A percentile compares a stretch with the other conserved stretches of the same genome.
Evolutionary conservation across 2,113 vertebrate species (phyloP).

Genomic region (Ptyas mucosa): DNA sequence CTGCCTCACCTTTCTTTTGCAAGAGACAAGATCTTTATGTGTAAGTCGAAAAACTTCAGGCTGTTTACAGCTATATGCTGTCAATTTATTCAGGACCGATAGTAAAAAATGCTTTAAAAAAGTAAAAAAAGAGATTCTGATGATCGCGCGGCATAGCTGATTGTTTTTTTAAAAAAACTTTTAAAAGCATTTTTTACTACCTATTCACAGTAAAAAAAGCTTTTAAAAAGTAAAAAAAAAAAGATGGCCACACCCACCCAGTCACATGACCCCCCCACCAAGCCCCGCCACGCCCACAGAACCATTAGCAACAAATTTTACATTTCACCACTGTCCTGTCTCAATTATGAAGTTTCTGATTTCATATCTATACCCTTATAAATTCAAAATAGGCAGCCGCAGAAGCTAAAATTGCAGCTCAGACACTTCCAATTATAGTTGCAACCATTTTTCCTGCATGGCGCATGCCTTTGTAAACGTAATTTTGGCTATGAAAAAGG

Average conservation of each 20-base stretch:
- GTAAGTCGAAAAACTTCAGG: background rate
- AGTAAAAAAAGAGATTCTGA: too few relatives aligned
- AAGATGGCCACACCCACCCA: too few relatives aligned
- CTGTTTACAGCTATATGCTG: background rate
- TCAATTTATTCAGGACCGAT: background rate
- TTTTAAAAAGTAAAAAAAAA: too few relatives aligned
- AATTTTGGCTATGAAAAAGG: background rate
- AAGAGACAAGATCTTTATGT: background rate
- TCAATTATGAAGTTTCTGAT: background rate
- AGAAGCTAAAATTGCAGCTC: background rate
- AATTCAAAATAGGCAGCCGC: background rate
- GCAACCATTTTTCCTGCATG: background rate
- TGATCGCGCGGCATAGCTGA: too few relatives aligned
- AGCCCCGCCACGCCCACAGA: too few relatives aligned
- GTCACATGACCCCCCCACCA: too few relatives aligned
- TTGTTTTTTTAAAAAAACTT: too few relatives aligned
- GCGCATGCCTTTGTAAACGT: background rate
- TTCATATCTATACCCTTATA: background rate
- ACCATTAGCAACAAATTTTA: too few relatives aligned
- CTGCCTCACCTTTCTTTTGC: background rate
- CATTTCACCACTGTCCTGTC: background rate
- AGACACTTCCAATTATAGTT: background rate
- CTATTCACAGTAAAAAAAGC: too few relatives aligned
- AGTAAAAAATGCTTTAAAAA: too few relatives aligned
- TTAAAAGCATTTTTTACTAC: too few relatives aligned